These are phyloP conservation scores for Cetoscarus ocellatus DNA, from an alignment of 2,797 vertebrate species.

Conservation along the genomic window DNA sequence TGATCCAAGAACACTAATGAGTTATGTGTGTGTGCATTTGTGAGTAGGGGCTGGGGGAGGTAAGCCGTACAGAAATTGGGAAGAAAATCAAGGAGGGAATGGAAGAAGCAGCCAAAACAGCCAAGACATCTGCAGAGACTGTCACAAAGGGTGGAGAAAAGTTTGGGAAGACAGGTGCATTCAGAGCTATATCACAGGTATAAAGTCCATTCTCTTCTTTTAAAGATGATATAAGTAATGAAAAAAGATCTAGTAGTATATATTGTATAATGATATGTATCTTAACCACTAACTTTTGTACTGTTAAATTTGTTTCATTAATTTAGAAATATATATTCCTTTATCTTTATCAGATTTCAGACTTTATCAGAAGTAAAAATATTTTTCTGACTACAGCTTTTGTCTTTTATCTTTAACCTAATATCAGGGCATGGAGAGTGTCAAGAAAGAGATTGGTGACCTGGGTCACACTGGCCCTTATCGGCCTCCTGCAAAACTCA, in stretches of 20 bases:
- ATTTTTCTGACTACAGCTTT: no score
- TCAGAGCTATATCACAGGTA: conserved; percentile 96
- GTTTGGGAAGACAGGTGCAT: conserved; percentile 92
- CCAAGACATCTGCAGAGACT: conserved; percentile 93
- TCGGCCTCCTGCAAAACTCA: conserved; percentile 87
- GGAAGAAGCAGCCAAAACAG: conserved; percentile 94
- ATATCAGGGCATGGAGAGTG: conserved; percentile 91
- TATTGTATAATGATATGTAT: neutral
- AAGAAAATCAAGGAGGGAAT: conserved; percentile 95
- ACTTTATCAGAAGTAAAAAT: no score
- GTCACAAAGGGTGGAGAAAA: conserved; percentile 93
- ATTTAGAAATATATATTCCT: neutral
- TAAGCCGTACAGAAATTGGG: conserved; percentile 91
- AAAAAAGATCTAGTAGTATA: no score
- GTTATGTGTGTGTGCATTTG: conserved; percentile 14
- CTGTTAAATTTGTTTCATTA: neutral
- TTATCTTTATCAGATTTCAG: no score
- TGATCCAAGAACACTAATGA: neutral
- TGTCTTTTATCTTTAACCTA: conserved; percentile 1
- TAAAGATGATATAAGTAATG: no score
- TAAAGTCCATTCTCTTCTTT: neutral
- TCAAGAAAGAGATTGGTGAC: conserved; percentile 94
- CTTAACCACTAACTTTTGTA: neutral
- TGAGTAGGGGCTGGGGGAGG: conserved; percentile 93
- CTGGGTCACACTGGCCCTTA: conserved; percentile 91